Percentiles rank a stretch among this genome's conserved stretches.
Evolutionary conservation across 2,113 vertebrate species (phyloP).

Genomic region (Jaculus jaculus): DNA sequence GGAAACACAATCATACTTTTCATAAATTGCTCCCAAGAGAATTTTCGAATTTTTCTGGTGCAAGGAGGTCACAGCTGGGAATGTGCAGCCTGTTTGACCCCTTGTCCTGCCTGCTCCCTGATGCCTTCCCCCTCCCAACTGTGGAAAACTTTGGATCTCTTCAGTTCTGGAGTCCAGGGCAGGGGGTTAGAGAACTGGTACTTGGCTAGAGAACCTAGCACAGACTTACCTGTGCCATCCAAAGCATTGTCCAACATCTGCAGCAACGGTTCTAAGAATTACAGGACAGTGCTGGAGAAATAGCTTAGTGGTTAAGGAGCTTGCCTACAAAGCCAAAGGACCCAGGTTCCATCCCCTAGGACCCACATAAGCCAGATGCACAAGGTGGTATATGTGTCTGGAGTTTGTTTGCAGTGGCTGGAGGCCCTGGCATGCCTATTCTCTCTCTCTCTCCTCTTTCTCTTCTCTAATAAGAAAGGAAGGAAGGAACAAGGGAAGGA

Average conservation of each 20-base stretch:
- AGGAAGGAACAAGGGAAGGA: too few relatives aligned
- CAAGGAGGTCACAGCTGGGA: not conserved
- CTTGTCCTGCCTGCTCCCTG: not conserved
- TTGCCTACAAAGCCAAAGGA: too few relatives aligned
- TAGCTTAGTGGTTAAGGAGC: too few relatives aligned
- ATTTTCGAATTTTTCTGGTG: not conserved
- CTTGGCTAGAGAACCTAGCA: not conserved
- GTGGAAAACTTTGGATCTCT: not conserved
- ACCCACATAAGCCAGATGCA: too few relatives aligned
- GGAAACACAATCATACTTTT: slow-evolving; percentile 37
- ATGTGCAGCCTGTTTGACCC: not conserved
- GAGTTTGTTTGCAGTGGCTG: too few relatives aligned
- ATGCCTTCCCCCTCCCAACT: not conserved
- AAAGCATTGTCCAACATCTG: not conserved
- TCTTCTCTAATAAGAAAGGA: too few relatives aligned
- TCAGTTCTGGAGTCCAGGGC: not conserved
- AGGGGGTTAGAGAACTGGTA: not conserved
- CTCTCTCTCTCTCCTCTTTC: too few relatives aligned
- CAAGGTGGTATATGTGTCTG: too few relatives aligned
- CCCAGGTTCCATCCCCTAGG: too few relatives aligned
- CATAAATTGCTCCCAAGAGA: not conserved
- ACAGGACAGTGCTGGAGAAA: too few relatives aligned
- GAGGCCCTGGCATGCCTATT: too few relatives aligned
- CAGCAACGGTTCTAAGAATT: not conserved
- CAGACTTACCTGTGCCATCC: not conserved